Conservation (phyloP, 2,113 vertebrate genomes). For the Falcunculus frontatus region DNA sequence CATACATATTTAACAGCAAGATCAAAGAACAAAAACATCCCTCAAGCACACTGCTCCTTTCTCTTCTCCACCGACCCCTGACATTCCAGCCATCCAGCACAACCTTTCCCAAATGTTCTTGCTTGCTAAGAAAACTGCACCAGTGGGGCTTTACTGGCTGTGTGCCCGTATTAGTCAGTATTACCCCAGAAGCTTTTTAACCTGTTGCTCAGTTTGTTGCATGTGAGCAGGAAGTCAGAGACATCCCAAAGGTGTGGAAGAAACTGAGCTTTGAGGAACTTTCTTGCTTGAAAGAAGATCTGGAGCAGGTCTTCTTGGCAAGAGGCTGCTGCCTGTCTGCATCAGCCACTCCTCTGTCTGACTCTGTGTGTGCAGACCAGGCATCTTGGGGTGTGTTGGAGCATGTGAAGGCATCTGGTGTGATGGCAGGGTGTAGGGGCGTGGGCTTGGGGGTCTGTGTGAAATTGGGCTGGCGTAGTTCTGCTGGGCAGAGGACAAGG, state of each 20-base stretch:
- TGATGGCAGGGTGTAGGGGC: background rate
- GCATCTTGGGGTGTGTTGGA: background rate
- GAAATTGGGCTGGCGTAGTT: background rate
- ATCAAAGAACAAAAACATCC: background rate
- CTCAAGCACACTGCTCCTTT: background rate
- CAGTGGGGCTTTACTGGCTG: background rate
- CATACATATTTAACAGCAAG: background rate
- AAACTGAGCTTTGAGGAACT: background rate
- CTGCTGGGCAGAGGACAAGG: background rate
- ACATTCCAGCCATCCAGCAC: background rate
- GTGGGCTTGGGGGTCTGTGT: background rate
- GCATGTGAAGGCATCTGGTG: background rate
- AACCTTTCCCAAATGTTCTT: background rate
- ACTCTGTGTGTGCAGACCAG: no score
- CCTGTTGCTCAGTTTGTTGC: background rate
- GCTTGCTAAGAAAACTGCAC: background rate
- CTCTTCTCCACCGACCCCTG: background rate
- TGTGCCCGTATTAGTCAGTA: background rate
- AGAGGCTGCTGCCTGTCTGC: background rate
- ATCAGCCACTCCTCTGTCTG: background rate
- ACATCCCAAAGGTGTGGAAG: background rate
- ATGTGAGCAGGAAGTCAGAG: background rate
- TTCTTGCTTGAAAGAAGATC: background rate
- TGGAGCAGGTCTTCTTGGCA: background rate
- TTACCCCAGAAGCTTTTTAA: background rate